Conservation (phyloP, 2,113 vertebrate species). For the Sander lucioperca region DNA sequence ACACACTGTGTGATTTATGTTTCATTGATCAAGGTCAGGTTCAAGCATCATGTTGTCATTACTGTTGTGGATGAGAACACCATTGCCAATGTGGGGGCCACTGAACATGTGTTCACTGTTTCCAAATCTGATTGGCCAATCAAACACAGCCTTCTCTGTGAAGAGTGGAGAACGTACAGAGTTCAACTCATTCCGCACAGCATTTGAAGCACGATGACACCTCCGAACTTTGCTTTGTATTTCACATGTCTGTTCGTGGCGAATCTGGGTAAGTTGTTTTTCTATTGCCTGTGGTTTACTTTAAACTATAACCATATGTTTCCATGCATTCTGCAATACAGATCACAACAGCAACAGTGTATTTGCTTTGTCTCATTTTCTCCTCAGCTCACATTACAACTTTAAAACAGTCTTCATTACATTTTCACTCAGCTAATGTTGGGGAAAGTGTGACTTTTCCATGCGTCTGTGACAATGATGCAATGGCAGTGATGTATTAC, state of each 20-base stretch:
- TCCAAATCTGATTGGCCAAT: conserved; percentile 33
- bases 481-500: background rate
- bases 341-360: background rate
- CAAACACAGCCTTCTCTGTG: conserved; percentile 21
- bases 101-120: conserved; percentile 3
- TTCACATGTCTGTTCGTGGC: background rate
- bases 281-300: background rate
- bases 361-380: conserved; percentile 1
- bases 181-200: conserved; percentile 23
- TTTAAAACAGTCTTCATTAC: rapidly evolving
- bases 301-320: background rate
- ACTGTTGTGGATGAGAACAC: background rate
- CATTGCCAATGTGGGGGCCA: no score
- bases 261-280: conserved; percentile 29
- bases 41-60: background rate
- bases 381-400: conserved; percentile 10
- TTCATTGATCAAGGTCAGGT: background rate
- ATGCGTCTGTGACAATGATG: conserved; percentile 8
- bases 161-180: conserved; percentile 17
- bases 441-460: conserved; percentile 1
- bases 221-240: conserved; percentile 11
- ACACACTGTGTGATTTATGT: no score
- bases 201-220: conserved; percentile 29
- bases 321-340: no score
- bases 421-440: conserved; percentile 10